Percentiles rank a stretch among this genome's conserved stretches.
These are phyloP conservation scores for Orthonychiurus folsomi DNA, from an alignment of 2,888 invertebrate species.

Conservation along the genomic window DNA sequence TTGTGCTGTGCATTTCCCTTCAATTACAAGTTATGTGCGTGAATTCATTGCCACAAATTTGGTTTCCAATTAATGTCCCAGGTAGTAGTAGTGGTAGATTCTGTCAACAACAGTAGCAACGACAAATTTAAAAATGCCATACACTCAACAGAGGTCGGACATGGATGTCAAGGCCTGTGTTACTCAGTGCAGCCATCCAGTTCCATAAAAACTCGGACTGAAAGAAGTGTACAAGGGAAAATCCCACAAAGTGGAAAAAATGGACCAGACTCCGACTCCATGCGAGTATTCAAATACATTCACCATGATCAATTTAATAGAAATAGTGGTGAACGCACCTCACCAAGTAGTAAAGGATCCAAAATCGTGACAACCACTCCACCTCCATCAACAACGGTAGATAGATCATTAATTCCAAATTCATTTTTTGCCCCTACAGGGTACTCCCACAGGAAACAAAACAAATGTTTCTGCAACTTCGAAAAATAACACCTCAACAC, in stretches of 20 bases:
- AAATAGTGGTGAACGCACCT: neutral
- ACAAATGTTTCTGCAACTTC: neutral
- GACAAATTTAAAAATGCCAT: neutral
- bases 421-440: constrained; percentile 13
- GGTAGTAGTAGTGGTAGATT: too few relatives aligned
- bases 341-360: neutral
- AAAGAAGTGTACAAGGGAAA: neutral
- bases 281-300: neutral
- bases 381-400: constrained; percentile 5
- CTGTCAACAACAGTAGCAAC: neutral
- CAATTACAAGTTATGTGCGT: neutral
- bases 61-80: neutral
- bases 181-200: neutral
- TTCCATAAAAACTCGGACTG: too few relatives aligned
- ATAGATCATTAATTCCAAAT: constrained; percentile 21
- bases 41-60: neutral
- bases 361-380: neutral
- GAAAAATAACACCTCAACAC: too few relatives aligned
- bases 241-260: constrained; percentile 3
- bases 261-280: neutral
- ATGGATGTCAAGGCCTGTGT: neutral
- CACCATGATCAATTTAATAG: neutral
- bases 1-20: neutral
- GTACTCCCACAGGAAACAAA: neutral
- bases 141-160: too few relatives aligned